Evolutionary conservation across 2,888 invertebrate species (phyloP).

Genomic region (Aleiodes testaceus): DNA sequence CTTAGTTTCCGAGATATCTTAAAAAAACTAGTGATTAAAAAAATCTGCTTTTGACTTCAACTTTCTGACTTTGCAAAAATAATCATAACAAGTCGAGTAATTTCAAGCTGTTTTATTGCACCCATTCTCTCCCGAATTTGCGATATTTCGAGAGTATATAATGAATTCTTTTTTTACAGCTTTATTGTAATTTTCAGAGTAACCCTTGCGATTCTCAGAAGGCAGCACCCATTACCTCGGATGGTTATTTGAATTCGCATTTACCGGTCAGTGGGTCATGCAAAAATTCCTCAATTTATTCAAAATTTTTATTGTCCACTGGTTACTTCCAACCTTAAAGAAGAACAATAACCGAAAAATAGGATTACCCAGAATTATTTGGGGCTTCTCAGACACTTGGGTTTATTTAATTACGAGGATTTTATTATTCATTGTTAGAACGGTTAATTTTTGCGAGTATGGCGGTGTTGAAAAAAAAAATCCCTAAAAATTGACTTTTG

Average conservation of each 20-base stretch:
- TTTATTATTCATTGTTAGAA: background rate
- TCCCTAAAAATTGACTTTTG: conserved; percentile 25
- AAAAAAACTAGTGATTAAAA: too few species aligned
- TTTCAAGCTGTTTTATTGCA: conserved; percentile 13
- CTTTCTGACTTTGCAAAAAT: too few species aligned
- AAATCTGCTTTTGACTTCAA: too few species aligned
- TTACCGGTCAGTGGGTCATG: background rate
- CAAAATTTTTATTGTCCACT: conserved; percentile 8
- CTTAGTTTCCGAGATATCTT: too few species aligned
- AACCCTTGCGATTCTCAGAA: conserved; percentile 61
- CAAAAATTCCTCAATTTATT: too few species aligned
- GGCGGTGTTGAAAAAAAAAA: background rate
- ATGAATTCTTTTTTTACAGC: conserved; percentile 10
- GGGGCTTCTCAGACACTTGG: background rate
- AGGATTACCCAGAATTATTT: conserved; percentile 46
- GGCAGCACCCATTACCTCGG: conserved; percentile 50
- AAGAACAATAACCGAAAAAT: conserved; percentile 44
- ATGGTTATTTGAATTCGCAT: background rate
- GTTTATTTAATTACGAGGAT: background rate
- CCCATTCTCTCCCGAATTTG: background rate
- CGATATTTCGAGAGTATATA: background rate
- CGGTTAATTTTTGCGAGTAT: background rate
- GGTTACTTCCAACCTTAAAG: background rate
- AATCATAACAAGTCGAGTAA: background rate
- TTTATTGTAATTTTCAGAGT: conserved; percentile 41